Conservation (phyloP, 2,888 invertebrate species). For the Saturnia pavonia region DNA sequence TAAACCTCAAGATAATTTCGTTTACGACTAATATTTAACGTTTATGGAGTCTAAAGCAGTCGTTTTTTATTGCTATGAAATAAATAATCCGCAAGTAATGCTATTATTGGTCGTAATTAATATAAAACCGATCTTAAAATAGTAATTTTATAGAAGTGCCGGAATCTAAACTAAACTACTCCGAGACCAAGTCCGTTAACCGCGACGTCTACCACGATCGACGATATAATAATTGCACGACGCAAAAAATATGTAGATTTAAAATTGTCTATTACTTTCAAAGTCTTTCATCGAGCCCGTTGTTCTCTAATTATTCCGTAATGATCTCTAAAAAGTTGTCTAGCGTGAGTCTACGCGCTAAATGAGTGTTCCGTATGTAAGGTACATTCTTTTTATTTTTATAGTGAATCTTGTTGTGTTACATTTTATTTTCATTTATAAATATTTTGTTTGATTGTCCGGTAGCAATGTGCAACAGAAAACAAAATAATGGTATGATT, state of each 20-base stretch:
- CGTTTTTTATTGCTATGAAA: neutral
- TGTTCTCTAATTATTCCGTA: constrained; percentile 3
- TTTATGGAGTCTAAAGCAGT: neutral
- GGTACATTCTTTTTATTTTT: neutral
- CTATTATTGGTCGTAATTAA: neutral
- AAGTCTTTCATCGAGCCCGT: constrained; percentile 11
- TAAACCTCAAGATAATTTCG: neutral
- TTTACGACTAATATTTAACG: neutral
- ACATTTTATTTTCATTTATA: neutral
- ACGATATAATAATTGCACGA: constrained; percentile 12
- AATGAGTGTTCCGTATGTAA: constrained; percentile 18
- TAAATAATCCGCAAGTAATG: neutral
- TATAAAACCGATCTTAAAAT: neutral
- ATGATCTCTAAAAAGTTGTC: constrained; percentile 8
- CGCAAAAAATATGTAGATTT: constrained; percentile 12
- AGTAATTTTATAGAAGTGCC: neutral
- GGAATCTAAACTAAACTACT: neutral
- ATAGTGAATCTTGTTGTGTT: neutral
- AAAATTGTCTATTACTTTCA: constrained; percentile 14
- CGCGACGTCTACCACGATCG: neutral
- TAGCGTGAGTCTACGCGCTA: neutral
- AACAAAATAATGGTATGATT: too few relatives aligned
- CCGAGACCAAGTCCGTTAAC: constrained; percentile 2
- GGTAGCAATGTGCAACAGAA: too few relatives aligned
- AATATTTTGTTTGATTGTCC: too few relatives aligned